Base-by-base conservation (phyloP, 2,797 vertebrate species). In the Siniperca obscura region DNA sequence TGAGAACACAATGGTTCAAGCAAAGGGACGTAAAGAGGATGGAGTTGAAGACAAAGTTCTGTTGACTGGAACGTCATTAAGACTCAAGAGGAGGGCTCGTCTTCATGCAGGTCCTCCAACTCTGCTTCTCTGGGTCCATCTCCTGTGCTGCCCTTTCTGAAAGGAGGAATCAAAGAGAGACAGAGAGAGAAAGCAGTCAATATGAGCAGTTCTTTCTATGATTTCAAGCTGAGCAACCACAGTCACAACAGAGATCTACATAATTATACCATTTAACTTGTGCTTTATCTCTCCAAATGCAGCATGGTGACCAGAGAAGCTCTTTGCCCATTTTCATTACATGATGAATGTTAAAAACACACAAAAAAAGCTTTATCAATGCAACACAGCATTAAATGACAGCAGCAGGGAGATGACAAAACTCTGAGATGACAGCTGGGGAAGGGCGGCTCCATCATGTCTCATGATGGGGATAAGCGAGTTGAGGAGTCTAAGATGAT, bases 41-140 rank as follows among this genome's bases (percentile, higher is more conserved):
- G 44, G 53, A 27, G 56, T 66, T 73, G 48, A 59, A 50, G 69
- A 80, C 22, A 52, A 72, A 81, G 68, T 77, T 70, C 42, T 48
- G 9, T 1, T 25, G 67, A 40, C 0, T 1, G 52, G 52, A 70
- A 38, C 1, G n/a, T 44, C 13, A 10, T 83, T 89, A 30, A 83
- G 94, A 50, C 88, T 96, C 97, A 98, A 74, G 96, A 94, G n/a
- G 96, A 93, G 11, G 96, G 93, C 89, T 99, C 98, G 0, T 99
- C 97, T 86, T 99, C 98, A 52, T 96, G 94, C 82, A 99, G 95
- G 4, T 98, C 96, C 2, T 98, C 97, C 82, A 99, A 96, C 87
- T 99, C 98, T 0, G 93, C 94, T 78, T 97, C 98, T 91, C 97
- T 94, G 68, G 95, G 89, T 9, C 93, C 96, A 66, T 99, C 98